phyloP scores from a whole-genome alignment of 2,888 invertebrate genomes.

The Trachelus troglodyta region DNA sequence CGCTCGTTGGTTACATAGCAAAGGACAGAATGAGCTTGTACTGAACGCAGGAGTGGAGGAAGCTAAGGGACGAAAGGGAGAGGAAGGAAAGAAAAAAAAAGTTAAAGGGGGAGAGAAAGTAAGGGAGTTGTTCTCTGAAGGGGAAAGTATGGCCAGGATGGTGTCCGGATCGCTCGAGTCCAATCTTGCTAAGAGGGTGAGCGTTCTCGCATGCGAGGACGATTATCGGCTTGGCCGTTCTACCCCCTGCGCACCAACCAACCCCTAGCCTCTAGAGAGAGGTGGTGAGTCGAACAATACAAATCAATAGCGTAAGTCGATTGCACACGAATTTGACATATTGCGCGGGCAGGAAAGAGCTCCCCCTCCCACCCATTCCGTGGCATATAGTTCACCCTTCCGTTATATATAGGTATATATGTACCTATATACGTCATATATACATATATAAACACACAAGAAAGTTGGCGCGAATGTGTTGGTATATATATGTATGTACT shows the following conservation, averaged over 20 bases:
- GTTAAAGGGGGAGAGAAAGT: too few relatives aligned
- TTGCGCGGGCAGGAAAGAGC: conserved; percentile 32
- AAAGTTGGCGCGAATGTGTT: too few relatives aligned
- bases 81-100: too few relatives aligned
- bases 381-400: too few relatives aligned
- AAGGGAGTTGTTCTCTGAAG: conserved; percentile 24
- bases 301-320: conserved; percentile 39
- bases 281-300: conserved; percentile 36
- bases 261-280: conserved; percentile 14
- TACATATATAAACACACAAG: too few relatives aligned
- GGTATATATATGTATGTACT: too few relatives aligned
- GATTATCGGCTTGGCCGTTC: conserved; percentile 36
- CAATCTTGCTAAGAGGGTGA: conserved; percentile 34
- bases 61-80: too few relatives aligned
- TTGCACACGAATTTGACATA: conserved; percentile 39
- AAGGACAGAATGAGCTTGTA: too few relatives aligned
- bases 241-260: conserved; percentile 16
- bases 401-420: too few relatives aligned
- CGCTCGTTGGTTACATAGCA: too few relatives aligned
- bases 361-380: conserved; percentile 1
- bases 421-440: too few relatives aligned
- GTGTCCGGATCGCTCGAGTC: conserved; percentile 32
- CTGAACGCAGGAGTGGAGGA: too few relatives aligned
- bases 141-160: conserved; percentile 27
- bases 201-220: conserved; percentile 32